Base-by-base conservation (phyloP, 2,888 invertebrate genomes). In the Brachyptera risi region DNA sequence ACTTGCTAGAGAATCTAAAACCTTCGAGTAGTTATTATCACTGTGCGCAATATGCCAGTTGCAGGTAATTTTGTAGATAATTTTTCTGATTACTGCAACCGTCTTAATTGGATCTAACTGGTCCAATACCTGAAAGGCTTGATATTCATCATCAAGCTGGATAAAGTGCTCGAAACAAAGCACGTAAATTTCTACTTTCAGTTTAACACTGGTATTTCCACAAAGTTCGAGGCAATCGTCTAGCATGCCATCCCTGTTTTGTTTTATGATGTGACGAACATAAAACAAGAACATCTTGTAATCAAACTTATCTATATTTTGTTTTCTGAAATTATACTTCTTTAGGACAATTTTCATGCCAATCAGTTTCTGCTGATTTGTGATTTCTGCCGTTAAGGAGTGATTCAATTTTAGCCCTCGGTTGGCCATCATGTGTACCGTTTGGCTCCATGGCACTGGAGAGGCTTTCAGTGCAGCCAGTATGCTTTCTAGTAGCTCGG, bases 281-380 rank as follows among this genome's bases (percentile, higher is more conserved):
- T 63, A 58, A 15, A 51, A 51, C 24, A 59, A 21, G 17, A 37
- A 42, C 21, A 60, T 66, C 69, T 70, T 69, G 61, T 76, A 75
- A 68, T 73, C 69, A 24, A 64, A 62, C 17, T 68, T 59, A 40
- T 69, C 70, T 27, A 70, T 65, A 19, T 72, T 71, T 17, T 72
- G 69, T 27, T 75, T 71, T 42, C 73, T 72, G 62, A 76, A 76
- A 23, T 74, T 74, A 60, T 76, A 76, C 65, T 77, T 79, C 51
- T 75, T 77, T 40, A 79, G 68, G 44, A 80, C 72, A 17, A 76
- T 67, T 66, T 76, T 75, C 49, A 73, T 72, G 0, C 75, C 71
- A 62, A 80, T 75, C 31, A 72, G 70, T 56, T 73, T 73, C 38
- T 73, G 68, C 62, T 76, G 72, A 19, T 70, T 67, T 64, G 68